Base-by-base conservation (phyloP, 2,888 invertebrate species). In the Chloroclysta siterata region DNA sequence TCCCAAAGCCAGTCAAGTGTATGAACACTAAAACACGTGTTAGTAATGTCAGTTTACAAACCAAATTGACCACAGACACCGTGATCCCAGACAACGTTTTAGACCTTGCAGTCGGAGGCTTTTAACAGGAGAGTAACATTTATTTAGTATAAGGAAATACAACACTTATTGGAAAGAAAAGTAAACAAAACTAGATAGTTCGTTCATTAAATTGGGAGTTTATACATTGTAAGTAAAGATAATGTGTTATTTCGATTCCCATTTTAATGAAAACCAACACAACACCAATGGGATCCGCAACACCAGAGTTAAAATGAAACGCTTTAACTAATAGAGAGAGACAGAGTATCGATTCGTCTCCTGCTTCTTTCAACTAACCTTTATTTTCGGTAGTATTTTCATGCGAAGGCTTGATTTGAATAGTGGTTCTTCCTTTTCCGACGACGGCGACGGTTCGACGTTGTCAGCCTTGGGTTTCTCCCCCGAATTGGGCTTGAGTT, bases 11-110 rank as follows among this genome's bases (percentile, higher is more conserved):
- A 81, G 79, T 71, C 72, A 73, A 70, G 74, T 66, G 82, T 74
- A 73, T 85, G 68, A 74, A 83, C 78, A 78, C 80, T 83, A 85
- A 81, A 78, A 79, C 69, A 77, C 73, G 77, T 80, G 80, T 70
- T 68, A 80, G 75, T 79, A 78, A 77, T 74, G 82, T 84, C 75
- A 79, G 58, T 82, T 80, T 93, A 93, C 93, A 87, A 92, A 93
- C 93, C 93, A 93, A 90, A 81, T 92, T 91, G 80, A 93, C 93
- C 85, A 93, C 93, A 79, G 93, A 93, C 86, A 93, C 93, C 85
- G 93, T 93, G 70, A 93, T 91, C 81, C 85, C 93, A 74, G 92
- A 91, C 77, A 90, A 88, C 68, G 91, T 87, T 89, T 91, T 90
- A 72, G 92, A 90, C 86, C 90, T 90, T 82, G 91, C 85, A 73